phyloP scores from a whole-genome alignment of 2,888 invertebrate genomes.

The Diaphora mendica region DNA sequence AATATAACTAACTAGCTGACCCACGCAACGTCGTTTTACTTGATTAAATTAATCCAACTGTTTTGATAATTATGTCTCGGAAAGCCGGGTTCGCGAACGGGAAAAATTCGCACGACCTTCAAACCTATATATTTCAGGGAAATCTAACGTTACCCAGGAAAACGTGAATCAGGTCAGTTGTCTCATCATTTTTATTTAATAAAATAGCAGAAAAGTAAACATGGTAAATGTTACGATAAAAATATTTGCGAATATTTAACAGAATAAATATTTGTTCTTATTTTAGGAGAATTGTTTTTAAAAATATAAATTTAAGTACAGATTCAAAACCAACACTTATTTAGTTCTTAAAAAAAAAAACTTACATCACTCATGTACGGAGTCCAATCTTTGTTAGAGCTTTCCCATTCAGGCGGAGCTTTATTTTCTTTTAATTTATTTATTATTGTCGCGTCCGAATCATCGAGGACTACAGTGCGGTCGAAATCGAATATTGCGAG shows the following conservation, averaged over 20 bases:
- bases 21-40: no score
- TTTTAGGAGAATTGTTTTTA: not conserved
- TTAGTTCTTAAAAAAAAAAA: slow-evolving; percentile 25
- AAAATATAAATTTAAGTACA: not conserved
- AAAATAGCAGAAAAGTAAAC: not conserved
- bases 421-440: slow-evolving; percentile 73
- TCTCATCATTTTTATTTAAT: not conserved
- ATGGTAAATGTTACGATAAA: not conserved
- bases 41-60: not conserved
- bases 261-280: no score
- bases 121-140: not conserved
- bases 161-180: not conserved
- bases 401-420: slow-evolving; percentile 79
- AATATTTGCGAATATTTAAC: not conserved
- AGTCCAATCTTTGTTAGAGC: slow-evolving; percentile 75
- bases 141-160: not conserved
- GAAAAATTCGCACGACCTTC: not conserved
- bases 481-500: slow-evolving; percentile 82
- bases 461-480: slow-evolving; percentile 77
- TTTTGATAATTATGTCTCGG: not conserved
- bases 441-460: slow-evolving; percentile 80
- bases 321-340: not conserved
- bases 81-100: not conserved
- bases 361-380: slow-evolving; percentile 83
- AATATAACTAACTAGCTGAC: no score